These are phyloP conservation scores for Gymnoscopelus microlampas DNA, from an alignment of 2,797 vertebrate genomes.

Conservation along the genomic window DNA sequence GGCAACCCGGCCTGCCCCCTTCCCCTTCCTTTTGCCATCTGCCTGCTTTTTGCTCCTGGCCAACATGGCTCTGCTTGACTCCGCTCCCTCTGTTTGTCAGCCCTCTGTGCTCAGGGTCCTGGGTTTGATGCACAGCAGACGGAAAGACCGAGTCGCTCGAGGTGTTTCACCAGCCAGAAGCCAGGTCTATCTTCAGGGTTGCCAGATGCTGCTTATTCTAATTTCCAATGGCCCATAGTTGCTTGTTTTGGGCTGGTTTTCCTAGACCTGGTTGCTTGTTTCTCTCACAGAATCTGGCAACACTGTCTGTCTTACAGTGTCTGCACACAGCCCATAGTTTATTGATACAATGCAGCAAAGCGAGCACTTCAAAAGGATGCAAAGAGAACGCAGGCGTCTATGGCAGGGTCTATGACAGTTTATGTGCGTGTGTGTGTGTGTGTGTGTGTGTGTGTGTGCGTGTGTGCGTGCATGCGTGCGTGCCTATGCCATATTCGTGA, in stretches of 20 bases:
- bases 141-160: conserved; percentile 16
- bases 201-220: no score
- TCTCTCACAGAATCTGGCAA: no score
- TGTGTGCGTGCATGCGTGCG: no score
- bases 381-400: background rate
- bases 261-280: no score
- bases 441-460: background rate
- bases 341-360: conserved; percentile 20
- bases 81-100: conserved; percentile 31
- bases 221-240: no score
- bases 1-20: no score
- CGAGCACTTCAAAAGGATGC: background rate
- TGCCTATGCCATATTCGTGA: background rate
- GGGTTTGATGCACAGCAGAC: conserved; percentile 23
- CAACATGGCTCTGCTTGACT: conserved; percentile 19
- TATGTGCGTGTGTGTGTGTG: background rate
- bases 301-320: background rate
- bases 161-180: conserved; percentile 17
- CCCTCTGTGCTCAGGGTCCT: conserved; percentile 8
- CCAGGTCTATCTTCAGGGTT: background rate
- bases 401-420: background rate
- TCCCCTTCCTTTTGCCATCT: conserved; percentile 37
- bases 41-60: conserved; percentile 33
- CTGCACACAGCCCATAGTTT: conserved; percentile 13
- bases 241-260: no score